These are phyloP conservation scores for Metopolophium dirhodum DNA, from an alignment of 1,140 invertebrate species.

Conservation along the genomic window DNA sequence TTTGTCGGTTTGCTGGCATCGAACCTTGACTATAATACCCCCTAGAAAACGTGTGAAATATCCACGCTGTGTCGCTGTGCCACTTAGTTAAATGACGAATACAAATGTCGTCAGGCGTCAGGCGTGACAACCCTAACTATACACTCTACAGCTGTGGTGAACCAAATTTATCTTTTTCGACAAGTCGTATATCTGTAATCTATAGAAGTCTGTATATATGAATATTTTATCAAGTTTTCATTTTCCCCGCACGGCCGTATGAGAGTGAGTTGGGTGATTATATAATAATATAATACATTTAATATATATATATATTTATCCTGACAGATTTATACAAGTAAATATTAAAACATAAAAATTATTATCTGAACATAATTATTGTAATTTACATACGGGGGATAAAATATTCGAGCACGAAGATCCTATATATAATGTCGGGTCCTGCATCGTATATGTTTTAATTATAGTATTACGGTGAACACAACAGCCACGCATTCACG, in stretches of 20 bases:
- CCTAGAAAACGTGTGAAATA: background rate
- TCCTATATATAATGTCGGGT: background rate
- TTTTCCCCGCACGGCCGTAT: background rate
- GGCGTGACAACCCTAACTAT: background rate
- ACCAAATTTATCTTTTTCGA: background rate
- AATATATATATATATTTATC: no score
- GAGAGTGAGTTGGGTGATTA: background rate
- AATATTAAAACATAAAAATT: background rate
- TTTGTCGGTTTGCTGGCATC: background rate
- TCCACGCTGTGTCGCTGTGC: background rate
- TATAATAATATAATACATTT: no score
- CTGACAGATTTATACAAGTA: background rate
- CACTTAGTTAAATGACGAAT: background rate
- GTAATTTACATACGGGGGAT: background rate
- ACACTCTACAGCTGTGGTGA: no score
- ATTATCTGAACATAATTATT: background rate
- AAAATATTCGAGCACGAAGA: background rate
- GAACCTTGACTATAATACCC: background rate
- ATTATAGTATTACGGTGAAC: background rate
- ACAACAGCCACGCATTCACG: background rate
- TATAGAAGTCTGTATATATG: background rate
- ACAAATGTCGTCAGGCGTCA: background rate
- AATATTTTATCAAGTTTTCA: background rate
- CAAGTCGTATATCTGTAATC: background rate
- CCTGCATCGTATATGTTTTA: background rate